Base-by-base conservation (phyloP, 1,140 invertebrate species). In the Bradysia coprophila region DNA sequence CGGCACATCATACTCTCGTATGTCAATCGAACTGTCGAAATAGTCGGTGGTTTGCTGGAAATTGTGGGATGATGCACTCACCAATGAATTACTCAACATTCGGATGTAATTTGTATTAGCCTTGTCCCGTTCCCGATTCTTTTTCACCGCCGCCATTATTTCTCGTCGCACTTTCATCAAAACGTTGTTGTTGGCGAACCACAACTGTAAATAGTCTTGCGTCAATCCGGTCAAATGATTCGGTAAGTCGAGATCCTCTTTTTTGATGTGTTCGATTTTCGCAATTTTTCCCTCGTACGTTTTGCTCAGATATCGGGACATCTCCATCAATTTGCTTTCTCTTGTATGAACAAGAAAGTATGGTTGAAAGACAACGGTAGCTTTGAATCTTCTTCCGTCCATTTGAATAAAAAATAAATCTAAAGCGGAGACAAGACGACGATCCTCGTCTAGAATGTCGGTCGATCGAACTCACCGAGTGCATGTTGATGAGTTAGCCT, bases 371-470 rank as follows among this genome's bases (percentile, higher is more conserved):
- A 85, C 81, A 32, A 96, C 68, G 0, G 90, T 90, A 15, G 91
- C 73, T 72, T 98, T 98, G 59, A 98, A 98, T 48, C 93, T 65
- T 2, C 75, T 73, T 9, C 91, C 93, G 68, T 96, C 89, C 70
- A 97, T 92, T 70, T 96, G 77, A 41, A 98, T 77, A 52, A 98
- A 98, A 62, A 97, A 98, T 57, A 89, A 93, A 62, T 98, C 93
- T 40, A 97, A 78, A n/a, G 90, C 90, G 54, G 89, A 85, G 1
- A 90, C 67, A 9, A 98, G 61, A 47, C 81, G 65, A 61, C 94
- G 90, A 57, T 97, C 86, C 64, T 95, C 91, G 71, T 97, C 87
- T 39, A 95, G 61, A 21, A 98, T 78, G 67, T 98, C 94, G 23
- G 87, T 88, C 91, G 97, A 51, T n/a, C n/a, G 10, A 46, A 55